phyloP scores from a whole-genome alignment of 2,797 vertebrate species.

The Melopsittacus undulatus region DNA sequence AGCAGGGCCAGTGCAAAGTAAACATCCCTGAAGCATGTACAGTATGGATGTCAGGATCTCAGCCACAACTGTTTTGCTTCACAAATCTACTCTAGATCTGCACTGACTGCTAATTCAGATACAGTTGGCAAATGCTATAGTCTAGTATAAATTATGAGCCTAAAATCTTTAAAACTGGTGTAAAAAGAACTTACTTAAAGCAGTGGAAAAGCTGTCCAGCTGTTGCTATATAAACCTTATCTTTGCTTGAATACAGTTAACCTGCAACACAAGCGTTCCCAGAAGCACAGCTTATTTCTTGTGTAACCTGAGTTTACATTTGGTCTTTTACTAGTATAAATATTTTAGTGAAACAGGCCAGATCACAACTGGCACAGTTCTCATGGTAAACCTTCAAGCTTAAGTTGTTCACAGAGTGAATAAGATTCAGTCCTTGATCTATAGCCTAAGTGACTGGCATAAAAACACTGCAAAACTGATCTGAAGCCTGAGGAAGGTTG shows the following conservation, averaged over 20 bases:
- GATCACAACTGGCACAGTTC: slow-evolving; percentile 11
- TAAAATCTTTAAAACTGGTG: neutral
- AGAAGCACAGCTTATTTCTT: slow-evolving; percentile 36
- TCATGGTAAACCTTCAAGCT: neutral
- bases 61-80: neutral
- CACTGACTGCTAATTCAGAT: neutral
- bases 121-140: neutral
- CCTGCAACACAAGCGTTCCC: neutral
- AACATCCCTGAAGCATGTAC: neutral
- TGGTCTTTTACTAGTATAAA: slow-evolving; percentile 43
- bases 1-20: neutral
- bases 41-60: neutral
- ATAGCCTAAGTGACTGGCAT: neutral
- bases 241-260: slow-evolving; percentile 3
- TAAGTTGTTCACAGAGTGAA: slow-evolving; percentile 18
- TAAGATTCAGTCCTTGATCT: slow-evolving; percentile 5
- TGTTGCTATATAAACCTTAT: neutral
- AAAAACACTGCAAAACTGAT: neutral
- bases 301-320: slow-evolving; percentile 47
- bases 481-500: neutral
- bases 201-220: neutral
- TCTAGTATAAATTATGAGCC: neutral
- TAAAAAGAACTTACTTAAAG: neutral
- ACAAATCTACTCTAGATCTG: neutral
- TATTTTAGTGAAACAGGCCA: slow-evolving; percentile 39